Evolutionary conservation across 2,888 invertebrate genomes (phyloP).

Genomic region (Thera obeliscata): DNA sequence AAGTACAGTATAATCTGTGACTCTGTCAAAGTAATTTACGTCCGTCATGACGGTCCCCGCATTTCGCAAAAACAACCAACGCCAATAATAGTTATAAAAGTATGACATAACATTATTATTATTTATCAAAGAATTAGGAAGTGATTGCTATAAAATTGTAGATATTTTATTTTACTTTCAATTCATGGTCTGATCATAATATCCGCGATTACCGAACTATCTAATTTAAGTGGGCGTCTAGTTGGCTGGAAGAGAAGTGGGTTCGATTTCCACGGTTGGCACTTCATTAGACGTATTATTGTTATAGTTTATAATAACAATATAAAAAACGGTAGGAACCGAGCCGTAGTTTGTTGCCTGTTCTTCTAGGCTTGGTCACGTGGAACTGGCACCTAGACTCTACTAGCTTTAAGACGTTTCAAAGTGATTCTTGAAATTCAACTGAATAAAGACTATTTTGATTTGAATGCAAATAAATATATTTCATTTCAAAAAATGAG

Average conservation of each 20-base stretch:
- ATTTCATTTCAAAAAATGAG: too few species aligned
- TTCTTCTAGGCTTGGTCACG: too few species aligned
- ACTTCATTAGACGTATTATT: not conserved
- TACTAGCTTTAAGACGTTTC: too few species aligned
- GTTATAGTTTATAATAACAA: too few species aligned
- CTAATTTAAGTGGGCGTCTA: not conserved
- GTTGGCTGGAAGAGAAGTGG: not conserved
- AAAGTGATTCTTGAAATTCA: too few species aligned
- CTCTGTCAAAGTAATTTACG: not conserved
- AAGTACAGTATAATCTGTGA: too few species aligned
- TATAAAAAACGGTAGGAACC: too few species aligned
- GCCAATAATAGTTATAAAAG: not conserved
- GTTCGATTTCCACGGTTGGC: not conserved
- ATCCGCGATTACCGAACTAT: slow-evolving; percentile 18
- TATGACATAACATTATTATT: slow-evolving; percentile 18
- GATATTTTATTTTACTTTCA: slow-evolving; percentile 16
- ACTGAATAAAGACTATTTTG: too few species aligned
- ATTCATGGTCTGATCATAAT: not conserved
- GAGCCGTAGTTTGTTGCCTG: too few species aligned
- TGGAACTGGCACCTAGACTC: too few species aligned
- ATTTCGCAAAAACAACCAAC: not conserved
- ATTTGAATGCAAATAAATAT: too few species aligned
- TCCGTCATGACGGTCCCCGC: not conserved
- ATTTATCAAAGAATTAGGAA: slow-evolving; percentile 10
- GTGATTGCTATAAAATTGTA: slow-evolving; percentile 9